phyloP scores from a whole-genome alignment of 2,113 vertebrate genomes.

The Mellivora capensis region DNA sequence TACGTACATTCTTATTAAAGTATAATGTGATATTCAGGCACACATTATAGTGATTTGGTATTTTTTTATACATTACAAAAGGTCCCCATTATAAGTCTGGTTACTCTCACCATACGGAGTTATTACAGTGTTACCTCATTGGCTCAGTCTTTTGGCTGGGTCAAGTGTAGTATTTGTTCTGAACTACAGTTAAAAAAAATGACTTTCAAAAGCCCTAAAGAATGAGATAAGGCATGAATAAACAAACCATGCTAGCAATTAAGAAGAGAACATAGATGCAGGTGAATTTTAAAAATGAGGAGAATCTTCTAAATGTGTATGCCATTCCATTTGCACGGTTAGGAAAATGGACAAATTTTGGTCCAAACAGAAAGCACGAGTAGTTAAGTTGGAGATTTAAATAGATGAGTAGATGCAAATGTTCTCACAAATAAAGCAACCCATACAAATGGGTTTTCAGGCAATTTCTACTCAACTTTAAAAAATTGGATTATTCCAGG shows the following conservation, averaged over 20 bases:
- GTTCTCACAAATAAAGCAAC: background rate
- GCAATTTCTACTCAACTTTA: background rate
- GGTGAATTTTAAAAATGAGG: background rate
- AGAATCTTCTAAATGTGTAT: background rate
- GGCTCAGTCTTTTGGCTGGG: background rate
- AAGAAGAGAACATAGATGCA: background rate
- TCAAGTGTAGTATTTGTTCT: background rate
- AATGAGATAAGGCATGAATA: background rate
- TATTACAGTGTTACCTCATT: background rate
- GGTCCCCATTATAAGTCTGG: background rate
- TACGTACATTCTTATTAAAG: background rate
- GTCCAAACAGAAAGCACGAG: background rate
- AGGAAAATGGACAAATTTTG: background rate
- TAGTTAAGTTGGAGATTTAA: background rate
- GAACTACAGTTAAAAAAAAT: background rate
- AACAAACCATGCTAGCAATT: background rate
- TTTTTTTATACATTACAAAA: background rate
- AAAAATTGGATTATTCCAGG: background rate
- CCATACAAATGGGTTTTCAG: background rate
- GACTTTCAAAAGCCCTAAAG: background rate
- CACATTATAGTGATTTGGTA: background rate
- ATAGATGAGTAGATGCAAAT: background rate
- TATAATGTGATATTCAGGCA: background rate
- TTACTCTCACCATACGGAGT: background rate
- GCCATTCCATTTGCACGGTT: background rate